These are phyloP conservation scores for Stegastes partitus DNA, from an alignment of 2,113 vertebrate genomes.

Conservation along the genomic window DNA sequence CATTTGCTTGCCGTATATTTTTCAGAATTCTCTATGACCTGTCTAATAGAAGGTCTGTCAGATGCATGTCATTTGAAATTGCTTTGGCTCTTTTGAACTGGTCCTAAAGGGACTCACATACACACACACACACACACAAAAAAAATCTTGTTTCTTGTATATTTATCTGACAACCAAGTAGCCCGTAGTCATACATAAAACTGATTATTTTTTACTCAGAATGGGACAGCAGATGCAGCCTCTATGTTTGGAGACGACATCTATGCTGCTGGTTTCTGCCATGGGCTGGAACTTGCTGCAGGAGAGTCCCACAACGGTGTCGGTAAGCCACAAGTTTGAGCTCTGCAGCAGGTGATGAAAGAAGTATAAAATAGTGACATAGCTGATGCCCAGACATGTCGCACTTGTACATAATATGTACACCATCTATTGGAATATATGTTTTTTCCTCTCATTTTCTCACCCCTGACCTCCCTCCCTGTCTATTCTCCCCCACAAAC, in stretches of 20 bases:
- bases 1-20: neutral
- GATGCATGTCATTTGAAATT: neutral
- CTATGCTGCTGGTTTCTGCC: slow-evolving; percentile 85
- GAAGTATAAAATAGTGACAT: neutral
- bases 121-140: too few species aligned
- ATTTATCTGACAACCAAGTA: too few species aligned
- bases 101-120: neutral
- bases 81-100: neutral
- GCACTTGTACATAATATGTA: neutral
- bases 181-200: neutral
- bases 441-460: neutral
- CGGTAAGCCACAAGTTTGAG: slow-evolving; percentile 69
- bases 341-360: neutral
- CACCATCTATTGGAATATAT: neutral
- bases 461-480: neutral
- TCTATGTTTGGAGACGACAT: slow-evolving; percentile 85
- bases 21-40: neutral
- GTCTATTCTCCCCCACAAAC: too few species aligned
- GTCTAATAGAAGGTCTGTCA: too few species aligned
- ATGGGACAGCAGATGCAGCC: slow-evolving; percentile 85
- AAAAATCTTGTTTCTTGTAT: too few species aligned
- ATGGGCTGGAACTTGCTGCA: slow-evolving; percentile 84
- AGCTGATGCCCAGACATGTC: neutral
- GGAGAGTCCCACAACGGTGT: slow-evolving; percentile 85
- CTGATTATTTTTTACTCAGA: slow-evolving; percentile 66